phyloP scores from a whole-genome alignment of 1,140 invertebrate genomes.

The Amyelois transitella region DNA sequence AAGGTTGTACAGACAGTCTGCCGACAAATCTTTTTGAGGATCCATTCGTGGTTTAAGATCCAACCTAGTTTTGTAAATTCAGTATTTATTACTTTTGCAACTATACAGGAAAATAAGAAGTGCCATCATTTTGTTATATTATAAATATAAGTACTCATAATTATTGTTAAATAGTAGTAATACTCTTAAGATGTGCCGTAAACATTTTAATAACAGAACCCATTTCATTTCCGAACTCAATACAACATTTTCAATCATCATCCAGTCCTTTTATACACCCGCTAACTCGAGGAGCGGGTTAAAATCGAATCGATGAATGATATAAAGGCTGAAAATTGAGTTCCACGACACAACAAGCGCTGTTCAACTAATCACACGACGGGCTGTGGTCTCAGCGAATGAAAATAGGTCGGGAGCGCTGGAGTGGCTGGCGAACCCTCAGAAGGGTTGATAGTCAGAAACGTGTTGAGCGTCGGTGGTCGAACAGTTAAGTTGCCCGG shows the following conservation, averaged over 20 bases:
- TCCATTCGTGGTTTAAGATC: too few species aligned
- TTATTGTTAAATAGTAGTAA: too few species aligned
- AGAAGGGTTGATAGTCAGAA: not conserved
- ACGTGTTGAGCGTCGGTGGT: too few species aligned
- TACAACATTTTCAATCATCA: not conserved
- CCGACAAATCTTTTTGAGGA: too few species aligned
- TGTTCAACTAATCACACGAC: conserved; percentile 16
- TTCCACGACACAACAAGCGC: not conserved
- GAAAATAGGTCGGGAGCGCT: conserved; percentile 24
- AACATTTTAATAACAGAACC: too few species aligned
- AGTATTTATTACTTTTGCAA: too few species aligned
- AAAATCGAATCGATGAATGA: not conserved
- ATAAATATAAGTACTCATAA: too few species aligned
- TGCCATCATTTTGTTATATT: too few species aligned
- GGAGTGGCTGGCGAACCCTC: conserved; percentile 10
- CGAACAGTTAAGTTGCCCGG: too few species aligned
- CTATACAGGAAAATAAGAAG: too few species aligned
- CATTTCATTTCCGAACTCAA: not conserved
- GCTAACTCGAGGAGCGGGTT: not conserved
- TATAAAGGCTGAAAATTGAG: not conserved
- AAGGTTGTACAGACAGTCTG: not conserved
- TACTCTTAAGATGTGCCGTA: too few species aligned
- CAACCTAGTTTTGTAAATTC: too few species aligned
- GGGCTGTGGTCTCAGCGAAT: conserved; percentile 8
- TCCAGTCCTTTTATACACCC: not conserved